Evolutionary conservation across 1,140 invertebrate species (phyloP).

Genomic region (Drepana arcuata): DNA sequence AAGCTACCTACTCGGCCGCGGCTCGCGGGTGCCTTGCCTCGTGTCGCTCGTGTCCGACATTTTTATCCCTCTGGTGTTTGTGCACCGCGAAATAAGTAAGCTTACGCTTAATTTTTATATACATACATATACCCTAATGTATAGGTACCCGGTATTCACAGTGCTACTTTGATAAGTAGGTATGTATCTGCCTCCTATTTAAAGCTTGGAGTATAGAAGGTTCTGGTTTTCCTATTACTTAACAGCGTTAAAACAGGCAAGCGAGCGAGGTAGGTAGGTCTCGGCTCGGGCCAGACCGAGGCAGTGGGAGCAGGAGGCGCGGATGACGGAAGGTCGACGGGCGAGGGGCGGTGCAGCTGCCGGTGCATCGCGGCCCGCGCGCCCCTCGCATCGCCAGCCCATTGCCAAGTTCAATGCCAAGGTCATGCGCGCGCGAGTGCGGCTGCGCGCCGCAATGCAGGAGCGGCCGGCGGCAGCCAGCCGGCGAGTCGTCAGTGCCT

Average conservation of each 20-base stretch:
- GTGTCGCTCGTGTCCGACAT: background rate
- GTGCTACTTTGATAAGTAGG: no score
- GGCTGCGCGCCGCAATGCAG: slow-evolving; percentile 72
- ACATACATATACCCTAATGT: no score
- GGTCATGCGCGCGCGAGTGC: slow-evolving; percentile 71
- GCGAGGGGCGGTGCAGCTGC: slow-evolving; percentile 55
- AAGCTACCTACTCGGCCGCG: slow-evolving; percentile 2
- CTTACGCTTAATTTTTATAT: background rate
- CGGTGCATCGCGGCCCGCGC: slow-evolving; percentile 39
- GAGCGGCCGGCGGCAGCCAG: slow-evolving; percentile 56
- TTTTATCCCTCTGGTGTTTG: background rate
- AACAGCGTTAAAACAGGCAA: background rate
- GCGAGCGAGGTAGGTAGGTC: background rate
- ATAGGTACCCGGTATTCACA: no score
- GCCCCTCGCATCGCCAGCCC: slow-evolving; percentile 37
- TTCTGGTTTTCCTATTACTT: background rate
- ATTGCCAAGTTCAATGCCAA: slow-evolving; percentile 75
- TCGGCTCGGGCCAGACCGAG: slow-evolving; percentile 1
- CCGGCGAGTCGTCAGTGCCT: slow-evolving; percentile 50
- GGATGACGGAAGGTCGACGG: slow-evolving; percentile 39
- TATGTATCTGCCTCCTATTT: slow-evolving; percentile 4
- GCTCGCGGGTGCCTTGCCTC: background rate
- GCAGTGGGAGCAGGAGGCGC: slow-evolving; percentile 14
- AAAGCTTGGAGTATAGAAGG: slow-evolving; percentile 1
- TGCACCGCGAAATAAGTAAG: background rate